Evolutionary conservation across 2,113 vertebrate species (phyloP), one percentile per base, ranked within the genome.

Genomic region (Recurvirostra avosetta): DNA sequence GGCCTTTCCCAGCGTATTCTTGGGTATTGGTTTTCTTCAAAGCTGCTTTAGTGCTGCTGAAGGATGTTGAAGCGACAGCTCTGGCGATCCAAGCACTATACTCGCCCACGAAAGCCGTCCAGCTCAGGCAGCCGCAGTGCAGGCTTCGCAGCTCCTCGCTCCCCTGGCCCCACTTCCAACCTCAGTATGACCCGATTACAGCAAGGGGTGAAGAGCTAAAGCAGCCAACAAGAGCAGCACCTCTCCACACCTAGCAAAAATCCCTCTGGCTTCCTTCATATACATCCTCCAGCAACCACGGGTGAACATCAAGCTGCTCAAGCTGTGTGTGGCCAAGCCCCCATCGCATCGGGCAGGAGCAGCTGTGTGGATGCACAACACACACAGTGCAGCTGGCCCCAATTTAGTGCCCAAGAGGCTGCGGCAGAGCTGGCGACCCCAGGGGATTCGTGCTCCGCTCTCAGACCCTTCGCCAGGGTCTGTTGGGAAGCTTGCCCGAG

Each of bases 71-170:
- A 36, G 66, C 10, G 80, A 87, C 56, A 72, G 86, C 56, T 86
- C 73, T 32, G 82, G 41, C 3, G 1, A 61, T 30, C 75, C 62
- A n/a, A 70, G 62, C 6, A 9, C 74, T 32, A 2, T 0, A 2
- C 34, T 86, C n/a, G 12, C 59, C 71, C 67, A 2, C 1, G 0
- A 26, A 18, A 88, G 21, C 36, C 4, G 0, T 32, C 59, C 70
- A 85, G 84, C 49, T 86, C n/a, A 17, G 22, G 29, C 50, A 70
- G 62, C 68, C 6, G 0, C 43, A 65, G 29, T 0, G 2, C 18
- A 12, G n/a, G 17, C 29, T 67, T 59, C 32, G 25, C 32, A 71
- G 12, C 52, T 10, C 30, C 66, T 81, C 19, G 0, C 14, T 49
- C 63, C 49, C 61, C 38, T 1, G 9, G 41, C 41, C 52, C 45